Conservation (phyloP, 2,113 vertebrate genomes). For the Eolophus roseicapilla region DNA sequence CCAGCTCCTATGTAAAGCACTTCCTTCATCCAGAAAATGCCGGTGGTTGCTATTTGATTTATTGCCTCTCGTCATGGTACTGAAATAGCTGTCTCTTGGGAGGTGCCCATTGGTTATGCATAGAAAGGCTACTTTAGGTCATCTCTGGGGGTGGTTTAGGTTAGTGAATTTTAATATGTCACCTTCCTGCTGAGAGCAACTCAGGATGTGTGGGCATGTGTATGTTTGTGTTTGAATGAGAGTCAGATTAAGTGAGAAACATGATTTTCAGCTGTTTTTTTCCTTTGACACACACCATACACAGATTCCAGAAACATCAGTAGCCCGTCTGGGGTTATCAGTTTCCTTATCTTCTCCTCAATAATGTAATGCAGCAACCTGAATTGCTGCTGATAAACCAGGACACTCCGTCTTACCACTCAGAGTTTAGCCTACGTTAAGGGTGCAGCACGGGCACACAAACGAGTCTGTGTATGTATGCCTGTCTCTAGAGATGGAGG, state of each 20-base stretch:
- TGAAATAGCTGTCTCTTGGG: neutral
- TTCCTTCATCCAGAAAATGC: neutral
- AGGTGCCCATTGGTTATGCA: neutral
- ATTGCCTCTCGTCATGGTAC: neutral
- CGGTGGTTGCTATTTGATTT: neutral
- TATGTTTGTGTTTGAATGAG: neutral
- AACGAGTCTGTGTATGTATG: neutral
- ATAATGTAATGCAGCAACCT: neutral
- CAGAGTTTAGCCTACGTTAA: neutral
- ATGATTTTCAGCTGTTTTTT: neutral
- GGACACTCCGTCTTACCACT: neutral
- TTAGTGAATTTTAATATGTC: neutral
- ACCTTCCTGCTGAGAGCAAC: neutral
- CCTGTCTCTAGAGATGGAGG: neutral
- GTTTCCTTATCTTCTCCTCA: neutral
- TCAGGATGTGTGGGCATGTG: neutral
- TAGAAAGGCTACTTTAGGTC: neutral
- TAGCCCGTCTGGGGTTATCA: neutral
- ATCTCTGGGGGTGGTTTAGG: neutral
- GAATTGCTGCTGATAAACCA: neutral
- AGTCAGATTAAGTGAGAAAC: neutral
- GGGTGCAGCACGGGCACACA: neutral
- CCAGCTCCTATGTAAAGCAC: neutral
- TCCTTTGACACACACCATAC: neutral
- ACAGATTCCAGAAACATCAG: neutral